phyloP scores from a whole-genome alignment of 2,113 vertebrate species.

The zebrafish (Danio rerio) region DNA sequence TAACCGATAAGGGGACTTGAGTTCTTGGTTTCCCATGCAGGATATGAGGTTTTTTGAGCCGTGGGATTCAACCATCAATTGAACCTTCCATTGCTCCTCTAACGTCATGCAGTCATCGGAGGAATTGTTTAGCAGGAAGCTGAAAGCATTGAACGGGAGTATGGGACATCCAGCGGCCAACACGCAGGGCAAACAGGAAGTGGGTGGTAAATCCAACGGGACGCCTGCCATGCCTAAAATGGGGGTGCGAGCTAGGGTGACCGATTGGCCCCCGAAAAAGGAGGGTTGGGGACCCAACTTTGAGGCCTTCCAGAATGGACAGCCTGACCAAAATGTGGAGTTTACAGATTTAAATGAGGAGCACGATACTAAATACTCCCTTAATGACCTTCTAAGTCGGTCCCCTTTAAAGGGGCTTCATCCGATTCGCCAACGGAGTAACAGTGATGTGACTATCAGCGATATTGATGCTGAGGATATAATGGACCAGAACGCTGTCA shows the following conservation, averaged over 20 bases:
- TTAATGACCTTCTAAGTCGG: conserved; percentile 86
- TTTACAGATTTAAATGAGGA: conserved; percentile 75
- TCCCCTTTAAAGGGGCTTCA: conserved; percentile 89
- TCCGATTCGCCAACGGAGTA: conserved; percentile 94
- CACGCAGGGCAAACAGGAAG: conserved; percentile 80
- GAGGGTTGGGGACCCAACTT: conserved; percentile 86
- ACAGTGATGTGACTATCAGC: conserved; percentile 97
- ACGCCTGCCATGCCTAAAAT: conserved; percentile 95
- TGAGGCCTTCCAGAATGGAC: conserved; percentile 84
- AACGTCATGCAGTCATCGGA: conserved; percentile 93
- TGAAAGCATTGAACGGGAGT: conserved; percentile 88
- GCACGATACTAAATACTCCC: conserved; percentile 83
- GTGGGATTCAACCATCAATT: conserved; percentile 80
- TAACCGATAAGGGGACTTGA: conserved; percentile 66
- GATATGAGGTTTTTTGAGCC: conserved; percentile 83
- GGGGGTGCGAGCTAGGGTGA: conserved; percentile 93
- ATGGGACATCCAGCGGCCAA: conserved; percentile 84
- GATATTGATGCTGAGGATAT: conserved; percentile 94
- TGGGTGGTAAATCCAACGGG: conserved; percentile 85
- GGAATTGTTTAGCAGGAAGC: conserved; percentile 91
- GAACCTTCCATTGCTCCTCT: conserved; percentile 79
- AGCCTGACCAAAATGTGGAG: conserved; percentile 82
- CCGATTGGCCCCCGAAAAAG: conserved; percentile 95
- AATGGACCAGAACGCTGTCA: conserved; percentile 91
- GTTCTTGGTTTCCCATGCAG: conserved; percentile 70